Percentiles rank a stretch among this genome's conserved stretches.
phyloP scores from a whole-genome alignment of 2,797 vertebrate genomes.

The Tinamus major region DNA sequence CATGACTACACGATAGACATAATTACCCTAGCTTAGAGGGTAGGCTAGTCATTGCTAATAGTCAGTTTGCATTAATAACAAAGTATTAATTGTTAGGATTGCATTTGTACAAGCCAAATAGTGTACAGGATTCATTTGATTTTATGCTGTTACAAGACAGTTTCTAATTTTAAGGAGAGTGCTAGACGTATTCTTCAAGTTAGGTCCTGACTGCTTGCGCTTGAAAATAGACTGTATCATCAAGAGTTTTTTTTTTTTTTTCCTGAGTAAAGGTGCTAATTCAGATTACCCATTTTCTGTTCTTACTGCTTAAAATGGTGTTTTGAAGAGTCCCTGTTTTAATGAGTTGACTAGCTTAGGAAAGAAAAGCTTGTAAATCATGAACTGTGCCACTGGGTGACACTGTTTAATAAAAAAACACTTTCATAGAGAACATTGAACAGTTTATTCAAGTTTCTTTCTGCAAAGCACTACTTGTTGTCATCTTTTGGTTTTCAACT shows the following conservation, averaged over 20 bases:
- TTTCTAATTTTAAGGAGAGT: constrained; percentile 20
- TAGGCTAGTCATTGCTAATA: not conserved
- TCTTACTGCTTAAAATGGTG: not conserved
- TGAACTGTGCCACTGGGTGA: constrained; percentile 45
- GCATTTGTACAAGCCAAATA: not conserved
- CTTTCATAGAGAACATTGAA: not conserved
- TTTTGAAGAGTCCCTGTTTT: not conserved
- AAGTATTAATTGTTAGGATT: not conserved
- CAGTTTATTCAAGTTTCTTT: not conserved
- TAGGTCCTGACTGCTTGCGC: not conserved
- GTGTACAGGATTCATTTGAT: not conserved
- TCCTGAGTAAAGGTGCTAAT: not conserved
- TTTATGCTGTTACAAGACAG: not conserved
- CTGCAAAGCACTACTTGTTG: not conserved
- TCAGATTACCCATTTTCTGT: not conserved
- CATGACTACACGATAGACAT: not conserved
- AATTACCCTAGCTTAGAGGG: not conserved
- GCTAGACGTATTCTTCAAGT: not conserved
- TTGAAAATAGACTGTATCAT: not conserved
- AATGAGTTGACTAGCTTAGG: not conserved
- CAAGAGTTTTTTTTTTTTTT: not conserved
- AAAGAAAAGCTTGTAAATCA: not conserved
- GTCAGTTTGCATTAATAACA: too few species aligned
- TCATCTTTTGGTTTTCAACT: not conserved
- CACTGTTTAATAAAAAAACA: constrained; percentile 32